Evolutionary conservation across 2,797 vertebrate species (phyloP).

Genomic region (Pangasius larnaudii): DNA sequence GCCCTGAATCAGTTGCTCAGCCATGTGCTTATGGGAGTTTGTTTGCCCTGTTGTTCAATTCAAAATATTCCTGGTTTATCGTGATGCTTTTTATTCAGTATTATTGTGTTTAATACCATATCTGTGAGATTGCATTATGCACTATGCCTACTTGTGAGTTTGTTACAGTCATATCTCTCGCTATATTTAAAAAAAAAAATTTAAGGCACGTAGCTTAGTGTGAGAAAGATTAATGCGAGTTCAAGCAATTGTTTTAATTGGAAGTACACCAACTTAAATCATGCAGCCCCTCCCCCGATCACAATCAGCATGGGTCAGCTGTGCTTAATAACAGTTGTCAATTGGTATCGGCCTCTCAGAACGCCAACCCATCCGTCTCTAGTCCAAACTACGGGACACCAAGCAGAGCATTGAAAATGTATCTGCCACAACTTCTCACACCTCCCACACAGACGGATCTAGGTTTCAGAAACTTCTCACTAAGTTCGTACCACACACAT

Average conservation of each 20-base stretch:
- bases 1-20: not conserved
- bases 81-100: not conserved
- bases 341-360: not conserved
- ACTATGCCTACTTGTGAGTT: not conserved
- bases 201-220: not conserved
- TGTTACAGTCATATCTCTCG: not conserved
- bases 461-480: conserved; percentile 52
- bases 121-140: not conserved
- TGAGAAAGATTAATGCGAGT: not conserved
- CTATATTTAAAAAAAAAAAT: not conserved
- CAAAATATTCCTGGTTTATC: not conserved
- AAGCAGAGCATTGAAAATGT: conserved; percentile 36
- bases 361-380: not conserved
- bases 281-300: not conserved
- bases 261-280: not conserved
- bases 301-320: not conserved
- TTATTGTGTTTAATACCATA: not conserved
- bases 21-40: conserved; percentile 16
- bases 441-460: conserved; percentile 36
- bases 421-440: conserved; percentile 37
- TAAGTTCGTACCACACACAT: conserved; percentile 56
- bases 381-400: not conserved
- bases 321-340: not conserved
- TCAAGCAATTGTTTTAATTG: not conserved
- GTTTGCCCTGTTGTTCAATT: conserved; percentile 2